Evolutionary conservation across 2,888 invertebrate species (phyloP).

Genomic region (Sphinx pinastri): DNA sequence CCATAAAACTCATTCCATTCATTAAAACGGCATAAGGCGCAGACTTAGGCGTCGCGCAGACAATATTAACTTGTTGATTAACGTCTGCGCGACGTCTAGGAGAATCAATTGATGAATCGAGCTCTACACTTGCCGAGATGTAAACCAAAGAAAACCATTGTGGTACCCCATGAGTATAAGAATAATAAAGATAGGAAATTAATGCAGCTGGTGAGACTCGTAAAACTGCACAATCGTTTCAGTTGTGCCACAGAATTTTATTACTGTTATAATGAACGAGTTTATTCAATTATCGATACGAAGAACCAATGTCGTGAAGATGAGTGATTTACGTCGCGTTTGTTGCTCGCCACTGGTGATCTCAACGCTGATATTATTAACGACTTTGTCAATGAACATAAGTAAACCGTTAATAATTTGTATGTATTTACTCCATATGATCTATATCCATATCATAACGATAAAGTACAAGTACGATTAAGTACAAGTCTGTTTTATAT

Average conservation of each 20-base stretch:
- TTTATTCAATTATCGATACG: conserved; percentile 80
- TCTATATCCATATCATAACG: neutral
- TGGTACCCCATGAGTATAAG: conserved; percentile 63
- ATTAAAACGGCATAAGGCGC: no score
- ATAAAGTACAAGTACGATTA: neutral
- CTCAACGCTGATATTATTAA: conserved; percentile 36
- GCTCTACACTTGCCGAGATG: no score
- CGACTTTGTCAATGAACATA: conserved; percentile 21
- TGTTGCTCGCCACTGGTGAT: conserved; percentile 44
- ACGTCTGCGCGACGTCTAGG: no score
- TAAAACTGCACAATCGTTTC: conserved; percentile 73
- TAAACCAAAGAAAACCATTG: neutral
- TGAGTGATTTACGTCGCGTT: conserved; percentile 67
- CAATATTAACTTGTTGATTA: no score
- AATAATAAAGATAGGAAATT: conserved; percentile 64
- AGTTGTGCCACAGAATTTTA: conserved; percentile 72
- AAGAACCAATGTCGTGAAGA: conserved; percentile 69
- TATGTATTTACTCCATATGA: conserved; percentile 4
- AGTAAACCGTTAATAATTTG: neutral
- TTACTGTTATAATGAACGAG: conserved; percentile 76
- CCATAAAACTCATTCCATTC: no score
- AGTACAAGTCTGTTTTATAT: neutral
- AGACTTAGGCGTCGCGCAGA: no score
- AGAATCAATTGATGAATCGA: no score
- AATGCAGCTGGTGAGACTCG: conserved; percentile 76